phyloP scores from a whole-genome alignment of 1,140 invertebrate genomes.

The Drosophila suzukii region DNA sequence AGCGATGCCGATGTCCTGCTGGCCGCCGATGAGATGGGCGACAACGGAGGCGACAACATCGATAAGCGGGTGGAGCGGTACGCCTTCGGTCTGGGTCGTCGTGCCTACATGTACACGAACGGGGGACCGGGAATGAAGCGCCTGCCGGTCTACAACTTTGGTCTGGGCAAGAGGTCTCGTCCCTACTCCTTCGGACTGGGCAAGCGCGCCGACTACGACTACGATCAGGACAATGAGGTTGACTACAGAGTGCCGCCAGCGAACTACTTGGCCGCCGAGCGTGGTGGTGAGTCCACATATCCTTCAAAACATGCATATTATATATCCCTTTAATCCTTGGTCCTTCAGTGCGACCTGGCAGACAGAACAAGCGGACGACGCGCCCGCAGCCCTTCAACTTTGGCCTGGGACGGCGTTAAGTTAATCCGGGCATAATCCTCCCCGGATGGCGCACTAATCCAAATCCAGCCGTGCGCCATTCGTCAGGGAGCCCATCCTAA shows the following conservation, averaged over 20 bases:
- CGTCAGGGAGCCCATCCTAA: conserved; percentile 6
- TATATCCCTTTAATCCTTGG: not conserved
- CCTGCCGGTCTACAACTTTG: conserved; percentile 82
- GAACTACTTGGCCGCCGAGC: conserved; percentile 42
- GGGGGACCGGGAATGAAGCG: conserved; percentile 78
- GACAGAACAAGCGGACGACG: conserved; percentile 66
- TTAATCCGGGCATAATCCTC: not conserved
- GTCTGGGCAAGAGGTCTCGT: conserved; percentile 78
- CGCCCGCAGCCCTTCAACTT: conserved; percentile 69
- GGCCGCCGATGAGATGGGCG: conserved; percentile 31
- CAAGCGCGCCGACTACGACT: conserved; percentile 76
- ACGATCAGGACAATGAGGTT: conserved; percentile 64
- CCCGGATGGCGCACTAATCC: conserved; percentile 38
- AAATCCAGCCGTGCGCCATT: conserved; percentile 54
- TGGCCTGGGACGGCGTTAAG: conserved; percentile 80
- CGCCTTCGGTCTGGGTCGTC: conserved; percentile 75
- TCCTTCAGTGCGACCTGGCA: conserved; percentile 41
- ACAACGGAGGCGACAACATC: conserved; percentile 58
- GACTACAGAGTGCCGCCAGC: conserved; percentile 58
- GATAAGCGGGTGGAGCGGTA: conserved; percentile 79
- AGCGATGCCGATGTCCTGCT: conserved; percentile 43
- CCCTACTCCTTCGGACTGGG: conserved; percentile 83
- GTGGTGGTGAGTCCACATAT: conserved; percentile 22
- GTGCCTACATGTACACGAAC: conserved; percentile 80
- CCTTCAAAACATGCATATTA: no score